These are phyloP conservation scores for Ethmia dodecea DNA, from an alignment of 2,888 invertebrate species.

Conservation along the genomic window DNA sequence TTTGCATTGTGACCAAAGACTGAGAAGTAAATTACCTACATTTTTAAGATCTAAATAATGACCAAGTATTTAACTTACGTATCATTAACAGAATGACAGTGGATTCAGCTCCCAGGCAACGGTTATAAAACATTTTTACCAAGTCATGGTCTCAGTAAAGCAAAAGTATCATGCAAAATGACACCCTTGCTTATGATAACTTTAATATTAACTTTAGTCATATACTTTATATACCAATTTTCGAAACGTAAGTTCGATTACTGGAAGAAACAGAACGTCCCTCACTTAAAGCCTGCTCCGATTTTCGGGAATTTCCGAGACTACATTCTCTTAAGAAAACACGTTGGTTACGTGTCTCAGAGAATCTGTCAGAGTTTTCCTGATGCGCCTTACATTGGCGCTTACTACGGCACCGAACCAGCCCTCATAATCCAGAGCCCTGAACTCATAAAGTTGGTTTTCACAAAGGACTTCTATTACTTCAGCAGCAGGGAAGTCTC, in stretches of 20 bases:
- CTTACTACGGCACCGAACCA: constrained; percentile 27
- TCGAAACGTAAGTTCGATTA: constrained; percentile 4
- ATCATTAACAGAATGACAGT: neutral
- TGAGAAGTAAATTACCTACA: neutral
- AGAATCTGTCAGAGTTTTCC: constrained; percentile 26
- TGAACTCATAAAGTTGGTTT: constrained; percentile 29
- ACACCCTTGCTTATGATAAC: neutral
- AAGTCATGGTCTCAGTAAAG: neutral
- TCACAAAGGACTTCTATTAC: constrained; percentile 29
- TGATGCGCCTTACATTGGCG: constrained; percentile 28
- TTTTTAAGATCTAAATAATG: neutral
- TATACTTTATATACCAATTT: neutral
- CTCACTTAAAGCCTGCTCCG: neutral
- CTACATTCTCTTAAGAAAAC: constrained; percentile 11
- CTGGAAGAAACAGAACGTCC: constrained; percentile 2
- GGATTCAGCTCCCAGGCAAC: neutral
- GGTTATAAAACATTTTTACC: neutral
- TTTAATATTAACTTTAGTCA: neutral
- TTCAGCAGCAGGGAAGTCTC: constrained; percentile 30
- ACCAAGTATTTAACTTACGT: neutral
- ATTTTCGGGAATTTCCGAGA: constrained; percentile 2
- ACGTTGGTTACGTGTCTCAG: constrained; percentile 11
- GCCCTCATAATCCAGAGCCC: constrained; percentile 35
- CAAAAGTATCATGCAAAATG: neutral
- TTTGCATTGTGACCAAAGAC: neutral